A percentile compares a stretch with the other conserved stretches of the same genome.
Evolutionary conservation across 2,797 vertebrate species (phyloP).

Genomic region (Lagodon rhomboides): DNA sequence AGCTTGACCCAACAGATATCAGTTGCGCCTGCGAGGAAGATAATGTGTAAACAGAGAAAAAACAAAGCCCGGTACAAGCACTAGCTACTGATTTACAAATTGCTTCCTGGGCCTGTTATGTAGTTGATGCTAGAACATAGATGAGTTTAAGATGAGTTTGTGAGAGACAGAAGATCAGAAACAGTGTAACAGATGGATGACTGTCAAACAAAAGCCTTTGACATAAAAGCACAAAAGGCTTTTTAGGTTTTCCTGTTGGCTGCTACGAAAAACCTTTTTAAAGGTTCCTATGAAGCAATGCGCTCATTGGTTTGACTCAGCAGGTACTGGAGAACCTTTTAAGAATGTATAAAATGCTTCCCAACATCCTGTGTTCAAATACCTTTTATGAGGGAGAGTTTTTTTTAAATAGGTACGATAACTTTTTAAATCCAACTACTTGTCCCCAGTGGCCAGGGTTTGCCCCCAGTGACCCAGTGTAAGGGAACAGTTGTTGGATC

Average conservation of each 20-base stretch:
- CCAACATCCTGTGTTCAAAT: neutral
- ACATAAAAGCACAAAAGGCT: constrained; percentile 1
- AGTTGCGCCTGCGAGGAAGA: neutral
- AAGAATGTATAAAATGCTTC: too few relatives aligned
- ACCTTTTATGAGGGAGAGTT: neutral
- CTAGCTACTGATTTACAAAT: neutral
- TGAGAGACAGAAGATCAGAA: neutral
- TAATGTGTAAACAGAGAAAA: constrained; percentile 12
- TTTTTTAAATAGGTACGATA: neutral
- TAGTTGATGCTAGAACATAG: constrained; percentile 31
- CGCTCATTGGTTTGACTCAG: neutral
- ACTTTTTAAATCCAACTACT: neutral
- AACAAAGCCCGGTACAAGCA: constrained; percentile 19
- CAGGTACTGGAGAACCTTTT: neutral
- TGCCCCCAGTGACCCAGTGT: constrained; percentile 29
- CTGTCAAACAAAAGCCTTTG: neutral
- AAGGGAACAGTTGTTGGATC: constrained; percentile 39
- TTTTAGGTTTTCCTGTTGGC: neutral
- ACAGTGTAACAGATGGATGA: constrained; percentile 5
- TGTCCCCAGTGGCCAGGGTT: neutral
- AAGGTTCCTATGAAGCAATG: neutral
- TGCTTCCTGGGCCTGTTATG: constrained; percentile 14
- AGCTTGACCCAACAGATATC: constrained; percentile 3
- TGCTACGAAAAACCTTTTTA: neutral
- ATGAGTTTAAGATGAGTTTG: constrained; percentile 47